Percentiles rank a stretch among this genome's conserved stretches.
Evolutionary conservation across 2,797 vertebrate species (phyloP).

Genomic region (Chiropotes sagulatus): DNA sequence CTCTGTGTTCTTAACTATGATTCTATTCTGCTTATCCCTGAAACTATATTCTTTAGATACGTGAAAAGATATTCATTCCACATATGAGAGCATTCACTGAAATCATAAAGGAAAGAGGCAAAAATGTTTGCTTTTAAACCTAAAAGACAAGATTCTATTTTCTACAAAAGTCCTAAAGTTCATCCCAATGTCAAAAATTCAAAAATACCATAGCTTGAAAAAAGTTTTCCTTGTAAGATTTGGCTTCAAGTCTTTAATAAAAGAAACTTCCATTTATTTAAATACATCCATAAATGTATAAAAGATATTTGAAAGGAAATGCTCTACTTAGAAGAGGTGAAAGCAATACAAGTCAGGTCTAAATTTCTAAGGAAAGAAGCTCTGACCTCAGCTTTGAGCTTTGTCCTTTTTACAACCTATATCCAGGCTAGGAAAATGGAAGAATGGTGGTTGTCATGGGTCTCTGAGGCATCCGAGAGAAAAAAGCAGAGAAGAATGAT

Average conservation of each 20-base stretch:
- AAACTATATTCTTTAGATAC: neutral
- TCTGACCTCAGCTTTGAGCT: conserved; percentile 1
- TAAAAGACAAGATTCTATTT: conserved; percentile 17
- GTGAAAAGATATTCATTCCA: neutral
- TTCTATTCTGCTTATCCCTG: neutral
- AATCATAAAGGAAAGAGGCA: neutral
- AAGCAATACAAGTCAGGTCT: neutral
- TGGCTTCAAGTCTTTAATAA: neutral
- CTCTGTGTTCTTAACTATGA: neutral
- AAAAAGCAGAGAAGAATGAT: neutral
- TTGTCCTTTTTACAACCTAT: neutral
- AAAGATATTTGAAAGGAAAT: conserved; percentile 29
- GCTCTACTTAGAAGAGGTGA: neutral
- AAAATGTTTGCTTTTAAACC: conserved; percentile 34
- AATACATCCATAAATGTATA: neutral
- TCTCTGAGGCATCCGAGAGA: conserved; percentile 8
- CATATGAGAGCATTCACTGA: neutral
- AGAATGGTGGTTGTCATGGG: neutral
- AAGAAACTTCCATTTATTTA: neutral
- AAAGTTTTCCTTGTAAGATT: neutral
- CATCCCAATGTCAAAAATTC: neutral
- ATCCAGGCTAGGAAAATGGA: neutral
- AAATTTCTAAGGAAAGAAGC: neutral
- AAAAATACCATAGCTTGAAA: neutral
- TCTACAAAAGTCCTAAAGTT: neutral